Evolutionary conservation across 1,140 invertebrate species (phyloP).

Genomic region (Brachionus paranguensis): DNA sequence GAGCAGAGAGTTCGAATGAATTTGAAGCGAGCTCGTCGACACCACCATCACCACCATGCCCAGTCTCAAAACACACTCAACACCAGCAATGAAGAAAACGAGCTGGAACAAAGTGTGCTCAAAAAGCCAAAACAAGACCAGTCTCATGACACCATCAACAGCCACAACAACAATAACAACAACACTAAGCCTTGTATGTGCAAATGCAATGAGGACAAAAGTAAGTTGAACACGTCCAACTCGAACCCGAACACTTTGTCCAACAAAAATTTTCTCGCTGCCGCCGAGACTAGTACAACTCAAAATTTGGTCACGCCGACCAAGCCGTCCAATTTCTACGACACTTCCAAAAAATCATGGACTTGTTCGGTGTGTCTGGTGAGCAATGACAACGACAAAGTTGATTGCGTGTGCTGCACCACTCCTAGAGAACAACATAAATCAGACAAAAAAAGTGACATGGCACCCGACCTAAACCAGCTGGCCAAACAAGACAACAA

Average conservation of each 20-base stretch:
- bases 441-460: no score
- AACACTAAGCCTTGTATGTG: background rate
- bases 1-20: background rate
- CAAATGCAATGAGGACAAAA: background rate
- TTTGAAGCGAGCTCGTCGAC: background rate
- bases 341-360: background rate
- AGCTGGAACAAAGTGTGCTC: background rate
- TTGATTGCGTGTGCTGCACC: background rate
- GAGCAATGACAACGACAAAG: background rate
- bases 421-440: background rate
- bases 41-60: background rate
- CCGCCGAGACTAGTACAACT: background rate
- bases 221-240: background rate
- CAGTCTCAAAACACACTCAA: background rate
- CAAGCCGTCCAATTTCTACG: constrained; percentile 21
- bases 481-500: no score
- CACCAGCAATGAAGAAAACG: constrained; percentile 16
- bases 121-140: background rate
- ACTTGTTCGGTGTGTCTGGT: constrained; percentile 23
- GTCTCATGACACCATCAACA: background rate
- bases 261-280: no score
- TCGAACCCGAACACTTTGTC: background rate
- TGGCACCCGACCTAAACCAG: no score
- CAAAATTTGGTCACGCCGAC: background rate
- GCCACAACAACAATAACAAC: no score